Percentiles rank a stretch among this genome's conserved stretches.
These are phyloP conservation scores for Drosophila anceps DNA, from an alignment of 2,888 invertebrate genomes.

Conservation along the genomic window DNA sequence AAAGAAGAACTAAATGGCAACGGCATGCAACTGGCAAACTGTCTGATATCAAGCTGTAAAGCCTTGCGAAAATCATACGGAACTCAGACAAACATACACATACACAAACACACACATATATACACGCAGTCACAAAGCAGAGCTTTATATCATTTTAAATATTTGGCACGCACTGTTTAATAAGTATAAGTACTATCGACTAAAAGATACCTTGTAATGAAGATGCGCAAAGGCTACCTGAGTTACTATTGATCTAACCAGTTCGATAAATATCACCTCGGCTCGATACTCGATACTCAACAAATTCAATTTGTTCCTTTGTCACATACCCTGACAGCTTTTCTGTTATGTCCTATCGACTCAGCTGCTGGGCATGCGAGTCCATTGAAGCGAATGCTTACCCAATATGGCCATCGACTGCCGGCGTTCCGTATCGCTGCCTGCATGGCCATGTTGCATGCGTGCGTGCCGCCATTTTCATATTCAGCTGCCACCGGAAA, in stretches of 20 bases:
- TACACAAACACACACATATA: not conserved
- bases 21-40: conserved; percentile 1
- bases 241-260: not conserved
- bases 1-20: conserved; percentile 23
- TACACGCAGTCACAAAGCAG: no score
- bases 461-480: conserved; percentile 50
- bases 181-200: not conserved
- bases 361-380: not conserved
- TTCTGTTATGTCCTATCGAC: not conserved
- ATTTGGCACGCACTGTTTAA: conserved; percentile 7
- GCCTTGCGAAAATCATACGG: not conserved
- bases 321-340: not conserved
- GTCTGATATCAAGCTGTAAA: conserved; percentile 7
- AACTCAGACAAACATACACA: not conserved
- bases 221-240: not conserved
- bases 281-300: not conserved
- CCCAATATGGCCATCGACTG: conserved; percentile 42
- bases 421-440: conserved; percentile 29
- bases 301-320: not conserved
- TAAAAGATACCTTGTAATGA: not conserved
- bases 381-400: conserved; percentile 23
- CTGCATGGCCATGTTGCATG: not conserved
- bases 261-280: not conserved
- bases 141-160: conserved; percentile 30
- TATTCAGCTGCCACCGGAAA: conserved; percentile 54